phyloP scores from a whole-genome alignment of 2,113 vertebrate genomes.

The Eolophus roseicapilla region DNA sequence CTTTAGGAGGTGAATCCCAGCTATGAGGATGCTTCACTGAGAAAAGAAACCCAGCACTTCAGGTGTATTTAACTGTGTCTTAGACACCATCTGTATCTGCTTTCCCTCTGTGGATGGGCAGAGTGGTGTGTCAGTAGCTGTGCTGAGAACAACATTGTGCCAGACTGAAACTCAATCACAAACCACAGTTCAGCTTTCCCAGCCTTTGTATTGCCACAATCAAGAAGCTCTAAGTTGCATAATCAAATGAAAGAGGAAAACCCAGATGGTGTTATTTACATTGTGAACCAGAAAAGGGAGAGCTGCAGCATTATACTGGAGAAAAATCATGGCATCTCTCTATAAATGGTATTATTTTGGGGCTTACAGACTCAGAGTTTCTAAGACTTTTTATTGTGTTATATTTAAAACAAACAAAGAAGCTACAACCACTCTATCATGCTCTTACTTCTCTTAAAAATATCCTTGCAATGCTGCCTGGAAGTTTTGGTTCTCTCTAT shows the following conservation, averaged over 20 bases:
- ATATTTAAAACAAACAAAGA: neutral
- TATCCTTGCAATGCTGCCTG: neutral
- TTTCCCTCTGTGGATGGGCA: fast-evolving
- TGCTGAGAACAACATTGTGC: neutral
- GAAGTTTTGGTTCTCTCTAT: neutral
- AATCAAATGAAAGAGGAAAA: neutral
- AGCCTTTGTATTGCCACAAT: neutral
- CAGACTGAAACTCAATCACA: neutral
- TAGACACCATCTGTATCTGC: fast-evolving
- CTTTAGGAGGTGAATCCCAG: neutral
- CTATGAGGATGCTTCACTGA: neutral
- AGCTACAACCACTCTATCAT: neutral
- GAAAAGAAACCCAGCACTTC: neutral
- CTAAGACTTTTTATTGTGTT: neutral
- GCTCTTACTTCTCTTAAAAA: neutral
- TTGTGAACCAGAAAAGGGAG: neutral
- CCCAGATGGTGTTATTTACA: neutral
- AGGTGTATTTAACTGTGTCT: neutral
- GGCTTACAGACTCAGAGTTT: neutral
- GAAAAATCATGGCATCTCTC: neutral
- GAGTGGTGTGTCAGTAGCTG: fast-evolving
- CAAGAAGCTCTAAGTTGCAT: neutral
- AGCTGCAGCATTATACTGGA: neutral
- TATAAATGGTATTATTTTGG: neutral
- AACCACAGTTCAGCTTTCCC: neutral